Evolutionary conservation across 2,888 invertebrate genomes (phyloP).

Genomic region (Actias luna): DNA sequence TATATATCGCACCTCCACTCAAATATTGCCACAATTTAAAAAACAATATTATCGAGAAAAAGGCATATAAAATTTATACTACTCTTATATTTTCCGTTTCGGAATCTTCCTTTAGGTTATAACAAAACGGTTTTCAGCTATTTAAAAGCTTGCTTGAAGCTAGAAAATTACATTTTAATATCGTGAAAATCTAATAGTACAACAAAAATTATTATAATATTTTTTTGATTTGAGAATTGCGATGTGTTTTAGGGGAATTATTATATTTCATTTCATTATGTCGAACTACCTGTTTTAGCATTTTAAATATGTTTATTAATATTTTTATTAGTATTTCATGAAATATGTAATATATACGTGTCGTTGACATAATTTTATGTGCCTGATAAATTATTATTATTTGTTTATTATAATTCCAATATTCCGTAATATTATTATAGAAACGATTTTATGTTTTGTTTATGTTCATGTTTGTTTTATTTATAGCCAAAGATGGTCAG

Average conservation of each 20-base stretch:
- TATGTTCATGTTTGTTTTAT: slow-evolving; percentile 27
- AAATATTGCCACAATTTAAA: too few species aligned
- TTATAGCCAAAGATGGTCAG: slow-evolving; percentile 17
- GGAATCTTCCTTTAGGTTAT: too few species aligned
- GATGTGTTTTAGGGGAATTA: not conserved
- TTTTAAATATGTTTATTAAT: slow-evolving; percentile 8
- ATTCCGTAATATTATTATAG: not conserved
- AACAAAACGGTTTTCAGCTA: too few species aligned
- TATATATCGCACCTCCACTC: too few species aligned
- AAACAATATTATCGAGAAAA: too few species aligned
- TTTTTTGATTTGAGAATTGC: too few species aligned
- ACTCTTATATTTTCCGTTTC: too few species aligned
- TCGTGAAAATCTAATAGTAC: too few species aligned
- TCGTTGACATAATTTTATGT: slow-evolving; percentile 10
- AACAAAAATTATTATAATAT: too few species aligned
- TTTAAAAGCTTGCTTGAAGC: too few species aligned
- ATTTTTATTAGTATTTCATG: slow-evolving; percentile 6
- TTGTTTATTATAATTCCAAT: slow-evolving; percentile 5
- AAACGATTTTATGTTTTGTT: slow-evolving; percentile 6
- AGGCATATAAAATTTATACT: too few species aligned
- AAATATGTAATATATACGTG: slow-evolving; percentile 7
- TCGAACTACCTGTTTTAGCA: slow-evolving; percentile 3
- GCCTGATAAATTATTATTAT: slow-evolving; percentile 6
- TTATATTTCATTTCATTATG: slow-evolving; percentile 2
- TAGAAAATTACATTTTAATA: too few species aligned